Evolutionary conservation across 2,888 invertebrate species (phyloP), one percentile per base, ranked within the genome.

Genomic region (Sinodicranocentrus sp.): DNA sequence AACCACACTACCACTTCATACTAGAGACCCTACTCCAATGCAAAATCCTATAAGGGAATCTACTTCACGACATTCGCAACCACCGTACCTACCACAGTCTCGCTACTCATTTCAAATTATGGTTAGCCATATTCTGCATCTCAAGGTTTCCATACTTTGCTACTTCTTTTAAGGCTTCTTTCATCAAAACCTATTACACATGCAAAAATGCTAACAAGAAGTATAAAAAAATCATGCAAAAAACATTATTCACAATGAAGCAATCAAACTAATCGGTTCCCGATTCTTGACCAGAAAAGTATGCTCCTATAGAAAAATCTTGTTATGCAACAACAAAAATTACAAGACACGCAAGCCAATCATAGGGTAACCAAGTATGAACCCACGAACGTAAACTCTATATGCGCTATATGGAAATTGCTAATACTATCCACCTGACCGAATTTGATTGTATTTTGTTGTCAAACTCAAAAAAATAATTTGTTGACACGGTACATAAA

Each of bases 181-280:
- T 33, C 10, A 33, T 10, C 5, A n/a, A 52, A 57, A 25, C 13
- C 25, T 57, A 23, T 57, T 25, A 57, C 57, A 25, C 57, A 57
- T 68, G 68, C 43, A 44, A 63, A 48, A 65, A 57, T 68, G 68
- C 43, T 23, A 63, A 48, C 33, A 10, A 1, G 10, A 33, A 33
- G 33, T 10, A 6, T 10, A 33, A 33, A 10, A 33, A 33, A 33
- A 33, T 33, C 33, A 10, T 26, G 23, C 3, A 61, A 23, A 26
- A 17, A 57, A 72, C 25, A 54, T 33, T 57, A 54, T 57, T 33
- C 33, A 3, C 10, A 10, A 10, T 33, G 10, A 33, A 33, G 33
- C 33, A 33, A 33, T 33, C 33, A 6, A 3, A 33, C 44, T 59
- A 72, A 72, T 72, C 72, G 72, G 61, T 72, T 72, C 72, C 72